Base-by-base conservation (phyloP, 2,113 vertebrate species). In the Lontra canadensis region DNA sequence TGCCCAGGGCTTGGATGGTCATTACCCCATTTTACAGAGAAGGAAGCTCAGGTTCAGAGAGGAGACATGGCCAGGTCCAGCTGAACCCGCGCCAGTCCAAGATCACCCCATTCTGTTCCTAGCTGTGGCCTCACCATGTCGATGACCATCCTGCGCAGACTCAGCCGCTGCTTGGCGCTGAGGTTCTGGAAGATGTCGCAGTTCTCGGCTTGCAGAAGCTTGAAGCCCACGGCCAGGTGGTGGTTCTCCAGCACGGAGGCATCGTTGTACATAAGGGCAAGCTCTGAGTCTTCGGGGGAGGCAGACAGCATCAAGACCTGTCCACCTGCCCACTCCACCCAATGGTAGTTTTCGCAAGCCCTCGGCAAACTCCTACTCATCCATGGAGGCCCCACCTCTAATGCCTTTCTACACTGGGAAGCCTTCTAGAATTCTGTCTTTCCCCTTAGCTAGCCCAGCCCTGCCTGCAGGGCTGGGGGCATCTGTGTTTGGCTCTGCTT, bases 101-200 rank as follows among this genome's bases (percentile, higher is more conserved):
- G 26, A 26, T 8, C 18, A 7, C 21, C 26, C 80, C 21, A 0
- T 17, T 52, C 57, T 1, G 1, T 17, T 78, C 65, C 15, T 23
- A 3, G 8, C 23, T 31, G 69, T 3, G 36, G 23, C 34, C 98
- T 1, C 98, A 99, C 99, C 99, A 99, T 99, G 97, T 99, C 99
- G 39, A 99, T 99, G 96, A 99, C 99, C 98, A 99, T 99, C 98
- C 99, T 99, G 97, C 99, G 99, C 80, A 99, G 99, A 83, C 98
- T 99, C 97, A 99, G 99, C 73, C 99, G 98, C 98, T 99, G 98
- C 98, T 99, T 99, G 98, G 99, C 99, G 99, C 98, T 99, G 34
- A 99, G 99, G 98, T 99, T 99, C 99, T 99, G 99, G 98, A 99
- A 99, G 97, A 99, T 99, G 99, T 99, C 99, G 83, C 99, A 99